A percentile compares a stretch with the other conserved stretches of the same genome.
Evolutionary conservation across 2,888 invertebrate species (phyloP).

Genomic region (Dryococelus australis): DNA sequence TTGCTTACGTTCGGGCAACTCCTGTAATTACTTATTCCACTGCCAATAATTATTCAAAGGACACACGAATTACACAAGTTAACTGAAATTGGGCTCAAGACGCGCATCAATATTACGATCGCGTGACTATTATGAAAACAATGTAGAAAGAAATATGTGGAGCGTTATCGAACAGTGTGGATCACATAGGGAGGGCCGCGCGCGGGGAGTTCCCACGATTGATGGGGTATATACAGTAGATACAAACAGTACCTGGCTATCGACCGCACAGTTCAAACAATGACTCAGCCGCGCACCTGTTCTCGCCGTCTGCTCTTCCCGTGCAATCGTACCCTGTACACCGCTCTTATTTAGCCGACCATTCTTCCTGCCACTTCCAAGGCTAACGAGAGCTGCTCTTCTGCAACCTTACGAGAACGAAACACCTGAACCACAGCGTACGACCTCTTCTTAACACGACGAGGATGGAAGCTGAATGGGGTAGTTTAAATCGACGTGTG

Average conservation of each 20-base stretch:
- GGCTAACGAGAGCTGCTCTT: not conserved
- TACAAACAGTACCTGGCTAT: not conserved
- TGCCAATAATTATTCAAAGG: too few relatives aligned
- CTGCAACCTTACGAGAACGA: not conserved
- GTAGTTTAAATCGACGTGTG: too few relatives aligned
- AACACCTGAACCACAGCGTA: not conserved
- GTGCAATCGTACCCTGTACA: not conserved
- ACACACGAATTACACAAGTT: too few relatives aligned
- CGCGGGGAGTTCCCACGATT: not conserved
- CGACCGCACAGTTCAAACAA: not conserved
- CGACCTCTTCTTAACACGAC: not conserved
- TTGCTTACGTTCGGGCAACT: too few relatives aligned
- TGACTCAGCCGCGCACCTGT: conserved; percentile 3
- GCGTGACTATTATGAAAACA: too few relatives aligned
- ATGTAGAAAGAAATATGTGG: not conserved
- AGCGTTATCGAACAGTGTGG: not conserved
- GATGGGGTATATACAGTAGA: not conserved
- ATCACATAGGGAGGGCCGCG: not conserved
- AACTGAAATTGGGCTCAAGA: too few relatives aligned
- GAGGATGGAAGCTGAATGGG: not conserved
- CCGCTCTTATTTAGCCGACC: not conserved
- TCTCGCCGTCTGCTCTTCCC: conserved; percentile 16
- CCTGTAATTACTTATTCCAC: too few relatives aligned
- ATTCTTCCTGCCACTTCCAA: not conserved
- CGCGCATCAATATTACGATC: too few relatives aligned